Conservation (phyloP, 2,113 vertebrate genomes). For the Onychostruthus taczanowskii region DNA sequence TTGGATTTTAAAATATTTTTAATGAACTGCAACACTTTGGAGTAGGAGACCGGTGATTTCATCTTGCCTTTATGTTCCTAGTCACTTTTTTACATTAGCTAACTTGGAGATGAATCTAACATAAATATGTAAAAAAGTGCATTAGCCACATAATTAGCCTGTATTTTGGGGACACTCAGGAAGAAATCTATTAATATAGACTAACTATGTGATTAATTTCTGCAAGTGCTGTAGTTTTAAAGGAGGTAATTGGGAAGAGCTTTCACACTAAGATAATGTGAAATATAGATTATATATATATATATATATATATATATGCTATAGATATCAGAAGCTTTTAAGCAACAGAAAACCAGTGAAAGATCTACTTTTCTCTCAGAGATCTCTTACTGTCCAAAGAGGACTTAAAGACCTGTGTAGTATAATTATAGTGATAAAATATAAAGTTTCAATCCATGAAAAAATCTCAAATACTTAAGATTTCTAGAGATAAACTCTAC, state of each 20-base stretch:
- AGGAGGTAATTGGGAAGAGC: neutral
- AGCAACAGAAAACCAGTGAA: neutral
- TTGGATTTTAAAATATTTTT: neutral
- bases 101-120: neutral
- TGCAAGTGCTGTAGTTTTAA: neutral
- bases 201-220: neutral
- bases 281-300: neutral
- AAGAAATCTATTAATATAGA: neutral
- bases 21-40: neutral
- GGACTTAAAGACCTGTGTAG: neutral
- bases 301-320: neutral
- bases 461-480: neutral
- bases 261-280: neutral
- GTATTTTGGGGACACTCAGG: neutral
- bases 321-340: neutral
- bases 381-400: neutral
- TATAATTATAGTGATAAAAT: neutral
- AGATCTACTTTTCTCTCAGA: neutral
- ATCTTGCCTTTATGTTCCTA: neutral
- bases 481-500: neutral
- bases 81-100: neutral
- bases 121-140: neutral
- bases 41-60: neutral
- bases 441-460: neutral
- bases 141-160: neutral